A percentile compares a stretch with the other conserved stretches of the same genome.
These are phyloP conservation scores for Metopolophium dirhodum DNA, from an alignment of 1,140 invertebrate species.

Conservation along the genomic window DNA sequence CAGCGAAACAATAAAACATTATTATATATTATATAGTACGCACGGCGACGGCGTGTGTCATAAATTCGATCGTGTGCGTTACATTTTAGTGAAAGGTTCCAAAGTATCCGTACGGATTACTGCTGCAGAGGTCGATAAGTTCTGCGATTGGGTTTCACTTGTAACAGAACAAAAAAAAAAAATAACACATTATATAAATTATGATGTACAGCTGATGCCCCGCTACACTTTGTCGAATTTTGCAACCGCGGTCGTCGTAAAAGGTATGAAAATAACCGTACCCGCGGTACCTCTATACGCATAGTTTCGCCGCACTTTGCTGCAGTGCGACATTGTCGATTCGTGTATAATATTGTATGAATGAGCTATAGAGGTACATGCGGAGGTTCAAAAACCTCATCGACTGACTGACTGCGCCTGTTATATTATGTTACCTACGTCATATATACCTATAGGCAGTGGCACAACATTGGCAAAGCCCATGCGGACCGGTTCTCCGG, in stretches of 20 bases:
- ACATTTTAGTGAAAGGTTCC: conserved; percentile 26
- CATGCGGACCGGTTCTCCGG: conserved; percentile 12
- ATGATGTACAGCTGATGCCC: background rate
- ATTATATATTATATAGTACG: background rate
- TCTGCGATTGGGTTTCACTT: background rate
- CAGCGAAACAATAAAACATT: conserved; percentile 32
- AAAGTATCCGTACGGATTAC: background rate
- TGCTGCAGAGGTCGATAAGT: background rate
- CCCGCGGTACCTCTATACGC: background rate
- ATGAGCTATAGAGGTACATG: background rate
- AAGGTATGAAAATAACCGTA: background rate
- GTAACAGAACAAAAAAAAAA: background rate
- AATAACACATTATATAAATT: background rate
- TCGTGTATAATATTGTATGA: background rate
- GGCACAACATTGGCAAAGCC: background rate
- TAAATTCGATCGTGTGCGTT: conserved; percentile 17
- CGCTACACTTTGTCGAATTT: background rate
- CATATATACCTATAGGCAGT: background rate
- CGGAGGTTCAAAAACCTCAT: conserved; percentile 51
- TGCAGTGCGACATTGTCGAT: background rate
- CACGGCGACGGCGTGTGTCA: background rate
- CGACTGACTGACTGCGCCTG: background rate
- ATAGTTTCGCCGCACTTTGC: background rate
- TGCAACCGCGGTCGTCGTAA: background rate
- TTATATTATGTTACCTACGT: background rate